Conservation (phyloP, 2,888 invertebrate genomes). For the Spodoptera littoralis region DNA sequence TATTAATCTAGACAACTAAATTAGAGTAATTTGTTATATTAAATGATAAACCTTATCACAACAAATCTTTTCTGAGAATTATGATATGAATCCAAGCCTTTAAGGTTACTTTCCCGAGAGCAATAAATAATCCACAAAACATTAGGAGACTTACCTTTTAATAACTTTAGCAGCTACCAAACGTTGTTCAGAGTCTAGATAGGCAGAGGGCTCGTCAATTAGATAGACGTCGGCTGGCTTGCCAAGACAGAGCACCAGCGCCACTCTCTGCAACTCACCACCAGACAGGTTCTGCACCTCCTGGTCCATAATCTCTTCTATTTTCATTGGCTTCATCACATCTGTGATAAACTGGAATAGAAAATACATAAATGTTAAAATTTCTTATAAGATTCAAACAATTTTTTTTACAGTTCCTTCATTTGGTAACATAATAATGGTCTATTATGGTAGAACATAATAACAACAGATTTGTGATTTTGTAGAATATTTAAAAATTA, state of each 20-base stretch:
- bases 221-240: conserved; percentile 99
- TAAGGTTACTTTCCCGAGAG: too few species aligned
- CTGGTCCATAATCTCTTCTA: conserved; percentile 99
- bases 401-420: too few species aligned
- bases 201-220: conserved; percentile 99
- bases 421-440: too few species aligned
- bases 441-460: too few species aligned
- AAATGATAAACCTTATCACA: too few species aligned
- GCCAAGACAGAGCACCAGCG: conserved; percentile 98
- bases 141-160: conserved; percentile 92
- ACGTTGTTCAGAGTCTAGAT: conserved; percentile 99
- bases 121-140: neutral
- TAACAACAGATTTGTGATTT: too few species aligned
- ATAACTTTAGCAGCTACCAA: conserved; percentile 99
- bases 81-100: too few species aligned
- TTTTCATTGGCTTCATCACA: conserved; percentile 99
- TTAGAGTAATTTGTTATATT: too few species aligned
- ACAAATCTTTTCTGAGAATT: too few species aligned
- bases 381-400: too few species aligned
- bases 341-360: conserved; percentile 96
- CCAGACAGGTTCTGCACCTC: conserved; percentile 99
- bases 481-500: too few species aligned
- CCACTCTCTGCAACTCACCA: conserved; percentile 99
- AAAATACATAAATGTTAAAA: neutral
- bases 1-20: too few species aligned